phyloP scores from a whole-genome alignment of 2,113 vertebrate species.

The Procavia capensis region DNA sequence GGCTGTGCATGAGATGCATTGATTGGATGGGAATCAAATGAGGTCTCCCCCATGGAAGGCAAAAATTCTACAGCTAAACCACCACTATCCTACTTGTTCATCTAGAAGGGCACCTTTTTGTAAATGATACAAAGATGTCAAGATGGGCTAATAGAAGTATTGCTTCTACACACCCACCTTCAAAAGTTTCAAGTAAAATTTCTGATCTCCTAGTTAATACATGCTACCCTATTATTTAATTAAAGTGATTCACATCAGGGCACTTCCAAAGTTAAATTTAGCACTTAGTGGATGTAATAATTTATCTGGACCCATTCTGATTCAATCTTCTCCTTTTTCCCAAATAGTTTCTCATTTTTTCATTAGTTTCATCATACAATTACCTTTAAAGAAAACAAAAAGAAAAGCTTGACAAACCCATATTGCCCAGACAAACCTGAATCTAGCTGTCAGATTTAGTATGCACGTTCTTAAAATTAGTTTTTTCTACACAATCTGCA shows the following conservation, averaged over 20 bases:
- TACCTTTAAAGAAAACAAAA: conserved; percentile 47
- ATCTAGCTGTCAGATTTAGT: background rate
- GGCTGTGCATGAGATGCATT: background rate
- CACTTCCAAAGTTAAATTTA: conserved; percentile 31
- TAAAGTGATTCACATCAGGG: background rate
- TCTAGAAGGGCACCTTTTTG: background rate
- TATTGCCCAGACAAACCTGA: background rate
- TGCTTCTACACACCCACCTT: background rate
- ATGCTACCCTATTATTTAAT: background rate
- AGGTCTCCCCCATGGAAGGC: background rate
- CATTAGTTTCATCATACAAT: background rate
- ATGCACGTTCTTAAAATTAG: conserved; percentile 45
- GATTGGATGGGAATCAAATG: background rate
- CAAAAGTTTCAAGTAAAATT: conserved; percentile 8
- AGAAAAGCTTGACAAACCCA: background rate
- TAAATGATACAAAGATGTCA: conserved; percentile 10
- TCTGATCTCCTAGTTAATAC: background rate
- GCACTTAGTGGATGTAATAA: background rate
- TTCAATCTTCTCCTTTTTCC: background rate
- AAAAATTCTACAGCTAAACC: background rate
- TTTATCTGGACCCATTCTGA: background rate
- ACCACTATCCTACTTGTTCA: background rate
- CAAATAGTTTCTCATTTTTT: background rate
- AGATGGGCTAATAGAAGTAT: background rate
- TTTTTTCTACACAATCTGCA: conserved; percentile 21